A percentile compares a stretch with the other conserved stretches of the same genome.
phyloP scores from a whole-genome alignment of 2,797 vertebrate genomes.

The Pangasius mekongensis region DNA sequence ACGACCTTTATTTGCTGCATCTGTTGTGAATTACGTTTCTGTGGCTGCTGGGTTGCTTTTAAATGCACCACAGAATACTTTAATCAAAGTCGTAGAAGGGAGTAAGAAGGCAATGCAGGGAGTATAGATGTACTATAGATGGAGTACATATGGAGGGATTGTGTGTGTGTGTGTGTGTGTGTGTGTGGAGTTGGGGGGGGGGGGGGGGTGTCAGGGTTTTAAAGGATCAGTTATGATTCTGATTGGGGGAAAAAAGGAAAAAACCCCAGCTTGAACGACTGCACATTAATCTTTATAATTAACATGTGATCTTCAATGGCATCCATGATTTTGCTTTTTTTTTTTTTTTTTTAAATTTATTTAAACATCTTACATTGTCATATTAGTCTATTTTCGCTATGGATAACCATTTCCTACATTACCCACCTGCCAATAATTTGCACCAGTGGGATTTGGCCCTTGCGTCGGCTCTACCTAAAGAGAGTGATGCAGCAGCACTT shows the following conservation, averaged over 20 bases:
- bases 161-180: background rate
- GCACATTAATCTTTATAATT: background rate
- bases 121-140: background rate
- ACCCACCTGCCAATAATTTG: background rate
- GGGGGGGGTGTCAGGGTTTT: background rate
- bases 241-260: background rate
- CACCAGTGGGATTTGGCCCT: background rate
- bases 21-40: constrained; percentile 7
- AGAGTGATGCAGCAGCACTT: background rate
- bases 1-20: constrained; percentile 2
- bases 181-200: background rate
- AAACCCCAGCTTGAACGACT: too few species aligned
- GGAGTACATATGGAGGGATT: too few species aligned
- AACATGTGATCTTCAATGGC: background rate
- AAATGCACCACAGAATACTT: background rate
- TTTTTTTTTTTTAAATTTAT: background rate
- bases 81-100: background rate
- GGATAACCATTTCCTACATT: background rate
- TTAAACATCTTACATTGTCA: background rate
- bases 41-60: too few species aligned
- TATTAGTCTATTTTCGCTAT: background rate
- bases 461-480: background rate
- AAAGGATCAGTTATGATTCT: background rate
- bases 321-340: too few species aligned
- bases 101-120: background rate